Base-by-base conservation (phyloP, 2,797 vertebrate genomes). In the Sebastiscus tertius region DNA sequence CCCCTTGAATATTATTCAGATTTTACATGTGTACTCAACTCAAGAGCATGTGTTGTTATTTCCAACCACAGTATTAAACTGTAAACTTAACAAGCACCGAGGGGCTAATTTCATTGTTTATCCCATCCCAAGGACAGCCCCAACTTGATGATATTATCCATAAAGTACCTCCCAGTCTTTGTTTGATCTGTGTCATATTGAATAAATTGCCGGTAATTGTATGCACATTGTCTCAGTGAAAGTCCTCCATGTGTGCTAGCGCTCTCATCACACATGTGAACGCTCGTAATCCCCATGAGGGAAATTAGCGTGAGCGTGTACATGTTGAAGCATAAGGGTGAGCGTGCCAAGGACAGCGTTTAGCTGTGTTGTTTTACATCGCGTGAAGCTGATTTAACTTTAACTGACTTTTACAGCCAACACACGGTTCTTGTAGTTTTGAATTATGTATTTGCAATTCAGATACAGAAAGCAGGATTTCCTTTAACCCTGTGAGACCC, bases 401-500 rank as follows among this genome's bases (percentile, higher is more conserved):
- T 64, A 39, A 8, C 1, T 65, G 81, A 81, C 59, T 52, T 34
- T 78, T 33, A 6, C 2, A 12, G 24, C 2, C 0, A 68, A 31
- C 5, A 18, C 6, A 4, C 24, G 31, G 36, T 65, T 75, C 20
- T 79, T 0, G 0, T 61, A 8, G 2, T 20, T 82, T 85, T 65
- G 22, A 71, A 78, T 81, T 42, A 72, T 36, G 13, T 1, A 88
- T 87, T 26, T 90, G 83, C 83, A 87, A 84, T 83, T 88, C 54
- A 82, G 83, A 88, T 84, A 4, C 64, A 80, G 58, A 49, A 3
- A 12, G 22, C 8, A 1, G 72, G 69, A 49, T 20, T 49, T 5
- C 31, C 46, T 49, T 49, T 49, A 20, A 49, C 46, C 18, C 7
- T 49, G 18, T 49, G 46, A 49, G 18, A 49, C 8, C 18, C 46